A percentile compares a stretch with the other conserved stretches of the same genome.
Conservation (phyloP, 2,113 vertebrate species). For the Malaclemys terrapin region DNA sequence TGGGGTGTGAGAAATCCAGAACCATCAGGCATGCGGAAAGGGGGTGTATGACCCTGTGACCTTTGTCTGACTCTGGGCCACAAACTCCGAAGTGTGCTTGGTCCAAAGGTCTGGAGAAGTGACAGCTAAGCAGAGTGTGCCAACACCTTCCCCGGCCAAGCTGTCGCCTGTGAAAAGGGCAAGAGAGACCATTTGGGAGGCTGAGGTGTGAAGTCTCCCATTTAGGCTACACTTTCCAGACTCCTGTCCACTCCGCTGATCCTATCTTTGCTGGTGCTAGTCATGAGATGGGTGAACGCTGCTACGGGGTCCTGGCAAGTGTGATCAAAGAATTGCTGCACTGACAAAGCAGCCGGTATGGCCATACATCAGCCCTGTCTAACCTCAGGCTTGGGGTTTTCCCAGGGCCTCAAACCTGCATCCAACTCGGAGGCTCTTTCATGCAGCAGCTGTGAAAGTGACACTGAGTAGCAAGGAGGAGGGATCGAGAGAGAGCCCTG, state of each 20-base stretch:
- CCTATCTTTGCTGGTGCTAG: not conserved
- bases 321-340: not conserved
- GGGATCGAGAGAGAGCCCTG: not conserved
- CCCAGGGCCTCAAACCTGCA: not conserved
- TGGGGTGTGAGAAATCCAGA: not conserved
- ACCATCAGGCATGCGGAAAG: not conserved
- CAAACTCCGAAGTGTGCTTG: conserved; percentile 18
- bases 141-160: not conserved
- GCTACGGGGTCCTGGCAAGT: not conserved
- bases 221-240: not conserved
- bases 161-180: not conserved
- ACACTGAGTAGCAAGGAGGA: not conserved
- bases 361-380: not conserved
- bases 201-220: not conserved
- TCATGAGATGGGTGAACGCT: not conserved
- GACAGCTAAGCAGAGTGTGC: not conserved
- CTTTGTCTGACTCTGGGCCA: not conserved
- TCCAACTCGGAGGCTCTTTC: not conserved
- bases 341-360: not conserved
- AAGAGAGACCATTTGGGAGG: not conserved
- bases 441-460: not conserved
- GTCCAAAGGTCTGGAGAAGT: not conserved
- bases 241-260: not conserved
- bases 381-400: not conserved
- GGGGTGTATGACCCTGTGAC: not conserved